phyloP scores from a whole-genome alignment of 2,888 invertebrate species.

The Incurvaria masculella region DNA sequence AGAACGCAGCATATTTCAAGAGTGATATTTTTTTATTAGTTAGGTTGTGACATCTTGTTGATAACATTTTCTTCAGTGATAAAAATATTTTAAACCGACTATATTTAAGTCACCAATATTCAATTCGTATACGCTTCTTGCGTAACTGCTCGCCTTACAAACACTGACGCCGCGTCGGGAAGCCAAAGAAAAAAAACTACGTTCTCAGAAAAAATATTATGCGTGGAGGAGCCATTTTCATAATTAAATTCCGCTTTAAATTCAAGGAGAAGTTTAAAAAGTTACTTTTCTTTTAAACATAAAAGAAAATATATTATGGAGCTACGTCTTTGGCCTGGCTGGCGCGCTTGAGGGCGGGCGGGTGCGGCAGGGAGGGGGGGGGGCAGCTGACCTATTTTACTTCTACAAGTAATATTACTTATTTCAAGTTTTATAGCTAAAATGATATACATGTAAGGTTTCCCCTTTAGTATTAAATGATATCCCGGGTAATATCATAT shows the following conservation, averaged over 20 bases:
- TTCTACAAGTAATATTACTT: conserved; percentile 59
- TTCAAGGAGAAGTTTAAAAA: conserved; percentile 59
- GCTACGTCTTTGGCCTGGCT: conserved; percentile 52
- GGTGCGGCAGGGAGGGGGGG: conserved; percentile 22
- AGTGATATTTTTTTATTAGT: too few relatives aligned
- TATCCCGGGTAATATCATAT: too few relatives aligned
- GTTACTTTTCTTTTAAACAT: conserved; percentile 59
- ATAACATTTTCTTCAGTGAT: not conserved
- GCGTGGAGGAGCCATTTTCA: conserved; percentile 5
- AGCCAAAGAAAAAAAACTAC: too few relatives aligned
- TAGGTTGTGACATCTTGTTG: not conserved
- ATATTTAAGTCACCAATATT: not conserved
- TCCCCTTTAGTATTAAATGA: not conserved
- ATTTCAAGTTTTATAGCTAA: conserved; percentile 54
- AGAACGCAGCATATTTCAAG: too few relatives aligned
- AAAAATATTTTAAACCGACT: not conserved
- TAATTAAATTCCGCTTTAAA: conserved; percentile 56
- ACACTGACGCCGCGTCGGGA: not conserved
- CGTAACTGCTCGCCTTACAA: not conserved
- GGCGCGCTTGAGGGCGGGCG: conserved; percentile 32
- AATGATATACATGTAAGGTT: conserved; percentile 4
- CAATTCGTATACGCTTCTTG: conserved; percentile 1
- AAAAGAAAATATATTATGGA: conserved; percentile 59
- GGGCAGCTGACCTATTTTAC: conserved; percentile 56
- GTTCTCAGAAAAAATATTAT: too few relatives aligned